Percentiles rank a stretch among this genome's conserved stretches.
Conservation (phyloP, 2,797 vertebrate species). For the Menidia menidia region DNA sequence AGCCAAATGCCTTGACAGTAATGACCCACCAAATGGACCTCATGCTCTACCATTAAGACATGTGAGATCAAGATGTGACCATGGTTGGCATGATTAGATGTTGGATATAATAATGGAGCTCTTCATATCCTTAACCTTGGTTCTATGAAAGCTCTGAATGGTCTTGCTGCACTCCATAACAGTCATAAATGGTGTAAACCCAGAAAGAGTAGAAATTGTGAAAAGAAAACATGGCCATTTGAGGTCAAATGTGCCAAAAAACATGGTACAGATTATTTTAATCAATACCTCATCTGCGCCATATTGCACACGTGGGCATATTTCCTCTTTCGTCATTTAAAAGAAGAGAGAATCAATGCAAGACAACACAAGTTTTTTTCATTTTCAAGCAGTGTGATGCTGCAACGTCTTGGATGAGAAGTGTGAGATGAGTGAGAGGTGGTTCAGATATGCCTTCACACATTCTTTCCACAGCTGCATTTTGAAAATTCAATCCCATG, state of each 20-base stretch:
- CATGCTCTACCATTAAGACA: conserved; percentile 49
- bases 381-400: conserved; percentile 5
- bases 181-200: conserved; percentile 34
- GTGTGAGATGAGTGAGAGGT: conserved; percentile 9
- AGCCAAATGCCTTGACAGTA: conserved; percentile 30
- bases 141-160: conserved; percentile 67
- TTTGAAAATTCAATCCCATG: conserved; percentile 6
- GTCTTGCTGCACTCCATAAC: conserved; percentile 59
- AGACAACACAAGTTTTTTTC: conserved; percentile 41
- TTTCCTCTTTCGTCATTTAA: conserved; percentile 11
- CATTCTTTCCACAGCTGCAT: conserved; percentile 1
- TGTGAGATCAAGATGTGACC: conserved; percentile 30
- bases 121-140: conserved; percentile 29
- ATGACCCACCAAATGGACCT: conserved; percentile 37
- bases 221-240: conserved; percentile 38
- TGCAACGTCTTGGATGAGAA: conserved; percentile 20
- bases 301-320: not conserved
- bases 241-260: conserved; percentile 30
- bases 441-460: conserved; percentile 6
- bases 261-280: conserved; percentile 11
- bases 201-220: conserved; percentile 43
- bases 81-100: conserved; percentile 42
- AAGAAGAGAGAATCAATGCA: conserved; percentile 25
- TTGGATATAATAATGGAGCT: conserved; percentile 38
- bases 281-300: not conserved